Conservation (phyloP, 2,888 invertebrate species). For the Lissocephala sabroskyi region DNA sequence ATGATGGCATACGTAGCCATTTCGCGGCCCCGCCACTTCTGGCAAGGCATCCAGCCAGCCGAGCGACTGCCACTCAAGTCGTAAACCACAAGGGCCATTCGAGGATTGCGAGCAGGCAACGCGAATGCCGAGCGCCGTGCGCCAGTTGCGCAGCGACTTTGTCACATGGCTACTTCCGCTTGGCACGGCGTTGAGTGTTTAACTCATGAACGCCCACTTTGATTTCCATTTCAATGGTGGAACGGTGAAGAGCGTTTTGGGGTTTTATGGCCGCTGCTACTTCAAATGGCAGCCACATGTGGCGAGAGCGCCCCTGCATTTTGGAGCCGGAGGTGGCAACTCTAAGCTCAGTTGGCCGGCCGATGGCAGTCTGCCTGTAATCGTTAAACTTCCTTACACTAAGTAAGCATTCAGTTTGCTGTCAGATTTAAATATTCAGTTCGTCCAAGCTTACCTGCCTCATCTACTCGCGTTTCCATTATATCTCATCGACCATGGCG, state of each 20-base stretch:
- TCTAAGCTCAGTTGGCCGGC: too few species aligned
- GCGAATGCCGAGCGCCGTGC: too few species aligned
- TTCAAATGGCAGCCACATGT: conserved; percentile 63
- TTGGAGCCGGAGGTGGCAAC: conserved; percentile 4
- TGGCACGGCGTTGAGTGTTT: conserved; percentile 47
- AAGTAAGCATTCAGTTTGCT: too few species aligned
- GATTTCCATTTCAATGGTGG: conserved; percentile 69
- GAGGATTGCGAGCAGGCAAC: too few species aligned
- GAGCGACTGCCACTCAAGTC: conserved; percentile 37
- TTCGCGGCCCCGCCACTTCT: conserved; percentile 21
- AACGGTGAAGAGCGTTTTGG: too few species aligned
- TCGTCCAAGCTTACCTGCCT: too few species aligned
- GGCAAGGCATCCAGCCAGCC: neutral
- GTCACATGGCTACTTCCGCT: conserved; percentile 46
- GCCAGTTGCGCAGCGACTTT: conserved; percentile 44
- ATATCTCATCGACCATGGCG: too few species aligned
- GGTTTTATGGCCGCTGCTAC: too few species aligned
- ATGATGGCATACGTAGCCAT: conserved; percentile 35
- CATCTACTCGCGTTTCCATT: too few species aligned
- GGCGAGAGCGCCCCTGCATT: conserved; percentile 41
- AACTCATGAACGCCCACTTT: conserved; percentile 70
- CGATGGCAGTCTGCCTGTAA: too few species aligned
- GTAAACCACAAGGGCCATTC: conserved; percentile 58
- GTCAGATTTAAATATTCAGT: too few species aligned
- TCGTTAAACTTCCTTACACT: too few species aligned